Conservation (phyloP, 2,113 vertebrate species). For the Ochotona princeps region DNA sequence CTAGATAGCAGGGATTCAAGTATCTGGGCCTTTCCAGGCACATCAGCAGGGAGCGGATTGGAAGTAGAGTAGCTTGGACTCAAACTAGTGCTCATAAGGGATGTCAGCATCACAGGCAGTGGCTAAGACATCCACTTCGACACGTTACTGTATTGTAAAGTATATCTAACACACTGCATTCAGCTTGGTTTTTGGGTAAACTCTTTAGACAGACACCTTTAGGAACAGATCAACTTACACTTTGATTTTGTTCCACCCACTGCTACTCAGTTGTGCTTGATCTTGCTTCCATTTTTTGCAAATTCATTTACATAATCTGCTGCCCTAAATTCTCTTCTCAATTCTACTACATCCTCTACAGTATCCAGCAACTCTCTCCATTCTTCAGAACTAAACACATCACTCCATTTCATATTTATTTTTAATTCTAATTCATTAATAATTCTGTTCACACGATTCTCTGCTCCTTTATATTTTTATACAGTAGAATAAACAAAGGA, state of each 20-base stretch:
- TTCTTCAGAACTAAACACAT: constrained; percentile 44
- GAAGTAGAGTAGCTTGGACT: too few relatives aligned
- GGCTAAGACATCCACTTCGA: too few relatives aligned
- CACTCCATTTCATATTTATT: not conserved
- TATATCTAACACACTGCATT: not conserved
- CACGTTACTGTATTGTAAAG: constrained; percentile 26
- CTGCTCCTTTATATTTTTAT: constrained; percentile 20
- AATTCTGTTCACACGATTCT: not conserved
- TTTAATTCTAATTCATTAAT: constrained; percentile 40
- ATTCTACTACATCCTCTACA: not conserved
- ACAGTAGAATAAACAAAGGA: constrained; percentile 9
- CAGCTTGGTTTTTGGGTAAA: constrained; percentile 1
- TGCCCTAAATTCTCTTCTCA: not conserved
- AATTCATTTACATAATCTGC: constrained; percentile 33
- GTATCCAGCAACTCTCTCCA: not conserved
- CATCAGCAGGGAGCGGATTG: too few relatives aligned
- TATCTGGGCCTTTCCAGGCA: too few relatives aligned
- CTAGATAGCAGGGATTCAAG: too few relatives aligned
- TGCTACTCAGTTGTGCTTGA: constrained; percentile 14
- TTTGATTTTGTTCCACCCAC: not conserved
- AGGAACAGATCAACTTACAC: not conserved
- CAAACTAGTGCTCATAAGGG: too few relatives aligned
- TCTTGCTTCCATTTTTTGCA: not conserved
- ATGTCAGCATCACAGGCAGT: too few relatives aligned
- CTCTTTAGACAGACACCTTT: constrained; percentile 32